phyloP scores from a whole-genome alignment of 2,888 invertebrate genomes.

The Drosophila leonis region DNA sequence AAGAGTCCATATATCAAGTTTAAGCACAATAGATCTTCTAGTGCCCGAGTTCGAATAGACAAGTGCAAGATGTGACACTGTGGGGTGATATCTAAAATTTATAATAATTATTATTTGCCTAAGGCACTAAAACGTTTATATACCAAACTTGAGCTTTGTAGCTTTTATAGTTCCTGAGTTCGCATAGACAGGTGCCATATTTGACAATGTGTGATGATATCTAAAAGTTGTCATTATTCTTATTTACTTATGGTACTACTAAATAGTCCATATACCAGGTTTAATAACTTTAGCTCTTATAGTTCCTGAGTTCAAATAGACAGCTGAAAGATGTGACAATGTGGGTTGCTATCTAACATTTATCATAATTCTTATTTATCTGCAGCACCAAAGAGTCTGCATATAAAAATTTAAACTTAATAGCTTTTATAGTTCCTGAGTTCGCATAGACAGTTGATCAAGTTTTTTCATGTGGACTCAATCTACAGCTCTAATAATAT shows the following conservation, averaged over 20 bases:
- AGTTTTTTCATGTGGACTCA: background rate
- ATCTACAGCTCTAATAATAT: background rate
- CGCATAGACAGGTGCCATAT: background rate
- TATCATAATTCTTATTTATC: background rate
- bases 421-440: background rate
- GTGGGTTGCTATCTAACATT: background rate
- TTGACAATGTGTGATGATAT: background rate
- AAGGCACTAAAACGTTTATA: too few species aligned
- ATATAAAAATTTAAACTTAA: background rate
- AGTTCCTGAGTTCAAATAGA: background rate
- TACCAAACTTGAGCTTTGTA: background rate
- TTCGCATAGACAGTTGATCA: background rate
- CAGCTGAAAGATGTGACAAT: too few species aligned
- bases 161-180: background rate
- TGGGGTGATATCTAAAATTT: background rate
- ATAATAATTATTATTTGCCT: background rate
- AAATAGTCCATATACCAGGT: background rate
- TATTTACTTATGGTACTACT: background rate
- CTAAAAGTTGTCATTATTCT: too few species aligned
- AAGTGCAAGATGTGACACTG: background rate
- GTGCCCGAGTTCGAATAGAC: background rate
- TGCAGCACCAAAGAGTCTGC: background rate
- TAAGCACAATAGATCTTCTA: background rate
- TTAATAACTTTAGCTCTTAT: too few species aligned
- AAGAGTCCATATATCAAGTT: background rate